Evolutionary conservation across 2,113 vertebrate genomes (phyloP).

Genomic region (Centropristis striata): DNA sequence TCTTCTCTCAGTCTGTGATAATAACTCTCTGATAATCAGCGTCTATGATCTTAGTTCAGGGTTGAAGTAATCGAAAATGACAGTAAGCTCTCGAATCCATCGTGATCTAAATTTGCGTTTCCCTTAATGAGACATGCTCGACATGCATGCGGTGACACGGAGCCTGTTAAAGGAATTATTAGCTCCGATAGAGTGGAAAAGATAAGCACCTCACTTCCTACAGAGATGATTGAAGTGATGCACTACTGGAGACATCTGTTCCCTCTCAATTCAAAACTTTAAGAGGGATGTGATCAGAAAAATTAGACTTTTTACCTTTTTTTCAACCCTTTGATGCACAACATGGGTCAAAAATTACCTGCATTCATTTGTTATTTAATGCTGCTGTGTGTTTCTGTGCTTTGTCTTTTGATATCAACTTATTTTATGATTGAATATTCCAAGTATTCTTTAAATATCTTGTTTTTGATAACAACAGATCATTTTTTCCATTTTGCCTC

Average conservation of each 20-base stretch:
- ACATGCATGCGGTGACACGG: conserved; percentile 40
- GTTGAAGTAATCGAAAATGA: conserved; percentile 50
- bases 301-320: not conserved
- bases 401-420: too few relatives aligned
- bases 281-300: not conserved
- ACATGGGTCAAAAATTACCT: too few relatives aligned
- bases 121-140: conserved; percentile 63
- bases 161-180: conserved; percentile 65
- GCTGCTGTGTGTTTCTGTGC: too few relatives aligned
- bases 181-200: conserved; percentile 40
- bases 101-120: conserved; percentile 53
- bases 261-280: conserved; percentile 18
- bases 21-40: conserved; percentile 35
- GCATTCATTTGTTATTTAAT: too few relatives aligned
- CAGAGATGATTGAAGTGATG: conserved; percentile 47
- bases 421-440: too few relatives aligned
- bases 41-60: conserved; percentile 42
- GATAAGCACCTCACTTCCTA: conserved; percentile 46
- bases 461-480: too few relatives aligned
- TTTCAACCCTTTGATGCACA: too few relatives aligned
- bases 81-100: conserved; percentile 57
- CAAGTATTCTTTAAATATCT: too few relatives aligned
- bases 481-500: too few relatives aligned
- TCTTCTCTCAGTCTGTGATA: conserved; percentile 35
- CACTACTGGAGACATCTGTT: conserved; percentile 18